Evolutionary conservation across 1,140 invertebrate species (phyloP).

Genomic region (Heliothis subflexa): DNA sequence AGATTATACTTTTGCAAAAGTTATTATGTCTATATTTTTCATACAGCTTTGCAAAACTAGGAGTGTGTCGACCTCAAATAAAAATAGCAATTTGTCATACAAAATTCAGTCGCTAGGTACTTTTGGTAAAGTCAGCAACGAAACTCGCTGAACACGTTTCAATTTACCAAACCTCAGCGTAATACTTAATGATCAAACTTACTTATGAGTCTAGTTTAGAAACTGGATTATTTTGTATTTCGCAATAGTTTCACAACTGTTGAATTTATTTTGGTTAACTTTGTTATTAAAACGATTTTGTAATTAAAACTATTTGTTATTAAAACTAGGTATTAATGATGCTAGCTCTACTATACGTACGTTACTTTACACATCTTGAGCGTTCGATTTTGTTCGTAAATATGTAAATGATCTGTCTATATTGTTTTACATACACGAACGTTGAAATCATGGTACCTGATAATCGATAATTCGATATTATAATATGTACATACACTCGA

Average conservation of each 20-base stretch:
- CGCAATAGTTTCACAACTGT: not conserved
- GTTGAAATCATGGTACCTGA: not conserved
- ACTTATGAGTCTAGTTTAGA: too few species aligned
- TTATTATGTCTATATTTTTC: not conserved
- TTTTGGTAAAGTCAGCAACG: too few species aligned
- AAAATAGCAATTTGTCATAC: too few species aligned
- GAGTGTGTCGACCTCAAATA: too few species aligned
- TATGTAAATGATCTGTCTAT: slow-evolving; percentile 16
- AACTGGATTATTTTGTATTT: too few species aligned
- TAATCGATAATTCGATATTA: slow-evolving; percentile 7
- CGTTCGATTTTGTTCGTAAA: not conserved
- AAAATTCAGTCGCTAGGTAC: too few species aligned
- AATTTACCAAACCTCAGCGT: too few species aligned
- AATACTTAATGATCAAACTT: too few species aligned
- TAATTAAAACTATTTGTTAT: too few species aligned
- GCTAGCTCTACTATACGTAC: not conserved
- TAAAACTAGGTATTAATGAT: too few species aligned
- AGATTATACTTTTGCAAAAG: not conserved
- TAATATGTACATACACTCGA: not conserved
- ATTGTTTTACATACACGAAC: slow-evolving; percentile 6
- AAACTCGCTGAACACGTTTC: too few species aligned
- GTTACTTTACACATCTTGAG: not conserved
- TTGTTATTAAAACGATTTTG: too few species aligned
- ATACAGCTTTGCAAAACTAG: not conserved
- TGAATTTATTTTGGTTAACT: not conserved